Base-by-base conservation (phyloP, 2,113 vertebrate species). In the Emydocephalus ijimae region DNA sequence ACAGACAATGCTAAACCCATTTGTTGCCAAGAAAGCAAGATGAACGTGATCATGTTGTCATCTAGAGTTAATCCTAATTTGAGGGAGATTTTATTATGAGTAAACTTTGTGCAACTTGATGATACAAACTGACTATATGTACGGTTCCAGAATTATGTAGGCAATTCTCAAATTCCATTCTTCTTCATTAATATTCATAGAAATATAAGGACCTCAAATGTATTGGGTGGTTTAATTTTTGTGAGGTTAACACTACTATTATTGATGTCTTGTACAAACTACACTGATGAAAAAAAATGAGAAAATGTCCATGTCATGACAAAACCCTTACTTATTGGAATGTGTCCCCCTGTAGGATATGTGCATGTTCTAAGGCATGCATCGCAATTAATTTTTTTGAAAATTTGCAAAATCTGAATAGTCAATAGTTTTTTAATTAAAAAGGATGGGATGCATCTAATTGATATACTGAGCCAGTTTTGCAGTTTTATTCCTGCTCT, bases 61-160 rank as follows among this genome's bases (percentile, higher is more conserved):
- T 29, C 59, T 64, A 64, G 11, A 64, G 26, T 5, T 29, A 64
- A 64, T 64, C 61, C 26, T 29, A n/a, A 14, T 29, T 64, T 64
- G 26, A n/a, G 29, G 11, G 14, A n/a, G 26, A 12, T 29, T 64
- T 64, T 64, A 64, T 64, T 64, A 91, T 94, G 94, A 93, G 93
- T 54, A 81, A 45, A 89, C 24, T 48, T 29, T 61, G 24, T 0
- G 88, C 88, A 61, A 21, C 29, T 7, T 90, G 89, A 55, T 85
- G 20, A 34, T 85, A 52, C 43, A 81, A 23, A 39, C n/a, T 81
- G n/a, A 54, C 34, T 24, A 29, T 43, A 61, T 43, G 89, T 20
- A 10, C 21, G 54, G 23, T 86, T 39, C 1, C 52, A 91, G 57
- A 14, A 43, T 54, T 92, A 55, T 88, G 34, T 69, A 92, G 48